Base-by-base conservation (phyloP, 2,888 invertebrate genomes). In the Drosophila buzzatii region DNA sequence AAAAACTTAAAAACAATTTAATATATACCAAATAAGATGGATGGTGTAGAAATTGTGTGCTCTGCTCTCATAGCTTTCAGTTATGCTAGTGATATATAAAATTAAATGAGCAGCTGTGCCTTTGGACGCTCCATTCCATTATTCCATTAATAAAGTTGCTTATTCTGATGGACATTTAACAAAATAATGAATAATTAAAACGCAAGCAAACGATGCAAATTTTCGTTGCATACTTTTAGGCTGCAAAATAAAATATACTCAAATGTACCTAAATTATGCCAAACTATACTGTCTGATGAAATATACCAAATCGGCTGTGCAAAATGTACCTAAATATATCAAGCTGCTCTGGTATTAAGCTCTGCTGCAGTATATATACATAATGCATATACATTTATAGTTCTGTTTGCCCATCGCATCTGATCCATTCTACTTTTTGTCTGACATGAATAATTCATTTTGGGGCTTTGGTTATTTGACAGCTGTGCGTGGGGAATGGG, bases 391-490 rank as follows among this genome's bases (percentile, higher is more conserved):
- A 31, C 31, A 33, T 16, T n/a, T 18, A 18, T 37, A 14, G 20
- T 4, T 9, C 9, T 37, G 53, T 53, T 20, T 23, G 37, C 16
- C 10, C 53, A 37, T 20, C 18, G 53, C 53, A 10, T 14, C 20
- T 23, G 39, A 53, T 53, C 39, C 53, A 35, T 18, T 35, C 16
- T 37, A 53, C 37, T 5, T 9, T 39, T 10, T 53, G 27, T 39
- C 35, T 16, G n/a, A 20, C 23, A 53, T 53, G 53, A 53, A 53
- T 53, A 39, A 53, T 37, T 39, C 53, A 53, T 53, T 53, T 53
- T 23, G 23, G 35, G 52, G 35, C 52, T 53, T 53, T 37, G 52
- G 52, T 16, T 37, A 16, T 20, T 53, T 16, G 49, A 33, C 31
- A 18, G 49, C 49, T 7, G 31, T 18, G 31, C 5, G 9, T 27